Conservation (phyloP, 2,888 invertebrate genomes). For the Macroteleia sp. region DNA sequence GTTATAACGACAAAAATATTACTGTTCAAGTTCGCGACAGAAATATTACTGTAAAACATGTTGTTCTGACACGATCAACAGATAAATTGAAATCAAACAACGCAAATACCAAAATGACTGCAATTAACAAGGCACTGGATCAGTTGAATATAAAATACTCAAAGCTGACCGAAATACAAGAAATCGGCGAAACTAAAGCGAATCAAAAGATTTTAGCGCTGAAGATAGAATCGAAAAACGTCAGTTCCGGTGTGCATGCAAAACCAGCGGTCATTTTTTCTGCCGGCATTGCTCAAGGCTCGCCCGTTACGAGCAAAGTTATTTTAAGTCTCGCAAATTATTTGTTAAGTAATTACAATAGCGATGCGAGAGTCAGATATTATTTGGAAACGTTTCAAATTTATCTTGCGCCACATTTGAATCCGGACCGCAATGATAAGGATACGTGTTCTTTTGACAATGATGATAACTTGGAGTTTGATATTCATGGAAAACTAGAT, state of each 20-base stretch:
- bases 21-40: slow-evolving; percentile 83
- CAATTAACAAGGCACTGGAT: slow-evolving; percentile 70
- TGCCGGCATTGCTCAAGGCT: slow-evolving; percentile 75
- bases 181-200: slow-evolving; percentile 70
- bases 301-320: slow-evolving; percentile 76
- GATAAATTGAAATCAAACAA: slow-evolving; percentile 21
- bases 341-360: slow-evolving; percentile 74
- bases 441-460: slow-evolving; percentile 69
- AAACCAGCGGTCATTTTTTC: slow-evolving; percentile 76
- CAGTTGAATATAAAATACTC: slow-evolving; percentile 76
- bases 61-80: slow-evolving; percentile 71
- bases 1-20: slow-evolving; percentile 85
- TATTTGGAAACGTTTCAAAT: slow-evolving; percentile 76
- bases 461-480: slow-evolving; percentile 60
- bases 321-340: slow-evolving; percentile 75
- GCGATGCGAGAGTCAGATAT: slow-evolving; percentile 67
- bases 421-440: slow-evolving; percentile 68
- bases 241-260: slow-evolving; percentile 57
- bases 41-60: slow-evolving; percentile 79
- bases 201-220: slow-evolving; percentile 74
- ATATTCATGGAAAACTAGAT: slow-evolving; percentile 57
- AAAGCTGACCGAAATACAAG: slow-evolving; percentile 73
- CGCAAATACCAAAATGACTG: slow-evolving; percentile 36
- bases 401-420: slow-evolving; percentile 76
- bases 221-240: slow-evolving; percentile 72